A percentile compares a stretch with the other conserved stretches of the same genome.
These are phyloP conservation scores for Myotis davidii DNA, from an alignment of 2,113 vertebrate genomes.

Conservation along the genomic window DNA sequence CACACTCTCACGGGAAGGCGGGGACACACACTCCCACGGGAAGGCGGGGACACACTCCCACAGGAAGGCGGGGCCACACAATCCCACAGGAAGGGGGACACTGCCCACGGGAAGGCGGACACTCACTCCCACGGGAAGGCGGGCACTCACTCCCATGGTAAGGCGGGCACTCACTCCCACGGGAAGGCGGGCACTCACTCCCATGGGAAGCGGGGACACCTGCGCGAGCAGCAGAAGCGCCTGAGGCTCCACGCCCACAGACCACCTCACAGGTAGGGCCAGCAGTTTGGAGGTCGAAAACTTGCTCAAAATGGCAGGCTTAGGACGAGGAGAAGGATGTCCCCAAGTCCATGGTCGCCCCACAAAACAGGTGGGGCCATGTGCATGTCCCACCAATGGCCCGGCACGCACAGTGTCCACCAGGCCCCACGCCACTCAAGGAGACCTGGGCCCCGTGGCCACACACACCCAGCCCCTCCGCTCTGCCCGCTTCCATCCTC, in stretches of 20 bases:
- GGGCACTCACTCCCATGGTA: too few relatives aligned
- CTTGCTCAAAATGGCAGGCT: rapidly evolving
- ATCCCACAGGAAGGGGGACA: too few relatives aligned
- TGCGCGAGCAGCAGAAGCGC: neutral
- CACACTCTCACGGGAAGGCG: neutral
- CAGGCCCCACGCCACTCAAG: rapidly evolving
- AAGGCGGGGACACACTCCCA: neutral
- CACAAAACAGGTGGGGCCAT: rapidly evolving
- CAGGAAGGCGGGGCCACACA: too few relatives aligned
- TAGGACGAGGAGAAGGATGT: rapidly evolving
- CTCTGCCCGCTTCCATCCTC: neutral
- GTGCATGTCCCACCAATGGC: neutral
- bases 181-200: too few relatives aligned
- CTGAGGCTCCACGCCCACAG: neutral
- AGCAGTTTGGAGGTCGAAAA: neutral
- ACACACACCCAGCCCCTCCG: neutral
- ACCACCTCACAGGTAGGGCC: too few relatives aligned
- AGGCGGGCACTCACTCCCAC: too few relatives aligned
- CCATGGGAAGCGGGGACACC: neutral
- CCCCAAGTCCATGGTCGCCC: neutral
- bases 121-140: too few relatives aligned
- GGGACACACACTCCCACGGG: neutral
- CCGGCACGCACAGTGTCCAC: neutral
- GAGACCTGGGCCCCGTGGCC: rapidly evolving
- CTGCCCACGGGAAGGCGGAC: too few relatives aligned